Evolutionary conservation across 2,888 invertebrate genomes (phyloP).

Genomic region (Rhamnusium bicolor): DNA sequence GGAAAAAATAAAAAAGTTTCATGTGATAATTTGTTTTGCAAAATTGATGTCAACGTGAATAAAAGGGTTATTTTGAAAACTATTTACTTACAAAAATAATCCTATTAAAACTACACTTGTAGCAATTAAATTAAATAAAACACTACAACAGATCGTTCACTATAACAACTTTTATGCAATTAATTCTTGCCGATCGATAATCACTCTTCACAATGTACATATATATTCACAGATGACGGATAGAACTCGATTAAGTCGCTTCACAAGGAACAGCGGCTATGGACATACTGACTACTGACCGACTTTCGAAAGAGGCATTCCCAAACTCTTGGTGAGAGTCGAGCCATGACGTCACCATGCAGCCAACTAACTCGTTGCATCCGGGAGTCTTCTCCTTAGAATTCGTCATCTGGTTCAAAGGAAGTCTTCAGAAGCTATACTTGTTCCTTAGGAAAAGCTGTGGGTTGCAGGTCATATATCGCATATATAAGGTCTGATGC

Average conservation of each 20-base stretch:
- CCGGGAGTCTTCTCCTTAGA: slow-evolving; percentile 56
- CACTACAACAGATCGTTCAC: background rate
- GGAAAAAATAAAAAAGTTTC: no score
- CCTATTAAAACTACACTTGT: background rate
- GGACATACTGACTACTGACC: slow-evolving; percentile 67
- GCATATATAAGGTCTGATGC: background rate
- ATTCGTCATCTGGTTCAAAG: slow-evolving; percentile 17
- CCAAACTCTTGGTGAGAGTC: slow-evolving; percentile 63
- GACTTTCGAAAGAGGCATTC: slow-evolving; percentile 65
- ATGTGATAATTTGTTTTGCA: no score
- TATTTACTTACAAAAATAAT: slow-evolving; percentile 19
- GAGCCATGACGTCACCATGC: slow-evolving; percentile 60
- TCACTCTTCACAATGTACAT: background rate
- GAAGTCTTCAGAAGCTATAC: slow-evolving; percentile 9
- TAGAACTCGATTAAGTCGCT: slow-evolving; percentile 41
- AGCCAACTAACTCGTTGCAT: slow-evolving; percentile 59
- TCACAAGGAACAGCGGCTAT: slow-evolving; percentile 43
- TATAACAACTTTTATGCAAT: background rate
- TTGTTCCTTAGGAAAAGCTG: background rate
- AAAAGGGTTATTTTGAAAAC: no score
- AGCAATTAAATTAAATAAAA: background rate
- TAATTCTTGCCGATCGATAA: background rate
- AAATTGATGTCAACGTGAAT: no score
- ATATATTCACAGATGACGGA: slow-evolving; percentile 28
- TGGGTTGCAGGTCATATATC: background rate